A percentile compares a stretch with the other conserved stretches of the same genome.
Evolutionary conservation across 2,113 vertebrate genomes (phyloP).

Genomic region (Conger conger): DNA sequence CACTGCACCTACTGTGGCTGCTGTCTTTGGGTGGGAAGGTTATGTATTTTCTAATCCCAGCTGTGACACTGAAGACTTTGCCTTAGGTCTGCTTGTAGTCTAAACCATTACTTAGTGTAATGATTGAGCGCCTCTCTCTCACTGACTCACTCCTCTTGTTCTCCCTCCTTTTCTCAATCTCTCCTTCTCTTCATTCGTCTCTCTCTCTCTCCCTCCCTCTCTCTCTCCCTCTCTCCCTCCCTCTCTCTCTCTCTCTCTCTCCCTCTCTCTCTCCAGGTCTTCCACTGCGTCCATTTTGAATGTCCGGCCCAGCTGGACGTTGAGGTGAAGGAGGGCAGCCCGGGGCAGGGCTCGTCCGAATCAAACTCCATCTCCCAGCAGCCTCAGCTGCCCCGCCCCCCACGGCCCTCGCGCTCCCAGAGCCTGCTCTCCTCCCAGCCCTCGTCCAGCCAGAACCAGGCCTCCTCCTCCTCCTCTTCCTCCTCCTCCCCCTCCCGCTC

Average conservation of each 20-base stretch:
- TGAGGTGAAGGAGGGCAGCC: conserved; percentile 75
- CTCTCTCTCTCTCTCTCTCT: background rate
- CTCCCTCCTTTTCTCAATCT: background rate
- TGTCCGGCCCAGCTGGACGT: conserved; percentile 83
- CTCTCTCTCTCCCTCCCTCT: background rate
- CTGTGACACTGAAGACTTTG: too few species aligned
- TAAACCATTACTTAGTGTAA: too few species aligned
- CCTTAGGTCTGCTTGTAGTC: too few species aligned
- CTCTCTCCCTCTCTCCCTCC: background rate
- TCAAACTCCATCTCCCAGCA: conserved; percentile 37
- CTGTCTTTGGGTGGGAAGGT: too few species aligned
- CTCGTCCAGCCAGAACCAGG: conserved; percentile 8
- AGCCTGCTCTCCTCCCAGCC: conserved; percentile 52
- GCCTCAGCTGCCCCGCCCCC: conserved; percentile 37
- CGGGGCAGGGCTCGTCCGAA: conserved; percentile 62
- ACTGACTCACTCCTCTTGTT: too few species aligned
- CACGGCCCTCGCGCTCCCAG: conserved; percentile 58
- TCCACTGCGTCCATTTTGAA: conserved; percentile 98
- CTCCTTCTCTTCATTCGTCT: background rate
- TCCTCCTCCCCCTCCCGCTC: conserved; percentile 43
- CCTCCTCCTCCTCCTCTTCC: conserved; percentile 43
- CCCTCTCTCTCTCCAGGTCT: conserved; percentile 74
- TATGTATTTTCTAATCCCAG: too few species aligned
- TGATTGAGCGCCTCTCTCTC: too few species aligned
- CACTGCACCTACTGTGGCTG: too few species aligned